Evolutionary conservation across 2,113 vertebrate species (phyloP).

Genomic region (Nematolebias whitei): DNA sequence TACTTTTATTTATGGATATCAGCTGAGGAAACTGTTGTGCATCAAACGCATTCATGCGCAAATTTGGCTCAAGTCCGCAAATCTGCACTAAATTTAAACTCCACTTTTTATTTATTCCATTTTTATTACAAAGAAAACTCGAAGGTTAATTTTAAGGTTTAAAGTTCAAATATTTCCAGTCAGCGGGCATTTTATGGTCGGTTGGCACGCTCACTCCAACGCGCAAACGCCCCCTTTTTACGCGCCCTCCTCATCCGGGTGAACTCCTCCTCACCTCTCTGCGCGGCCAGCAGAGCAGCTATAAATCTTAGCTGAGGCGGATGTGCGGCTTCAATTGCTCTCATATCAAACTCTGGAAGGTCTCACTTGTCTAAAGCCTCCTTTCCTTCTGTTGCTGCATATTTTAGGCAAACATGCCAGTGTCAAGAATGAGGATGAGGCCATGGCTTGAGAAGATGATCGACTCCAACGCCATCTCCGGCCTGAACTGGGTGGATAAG

Average conservation of each 20-base stretch:
- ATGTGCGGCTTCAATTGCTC: neutral
- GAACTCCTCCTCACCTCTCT: constrained; percentile 21
- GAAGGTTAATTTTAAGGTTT: neutral
- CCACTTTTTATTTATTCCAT: too few relatives aligned
- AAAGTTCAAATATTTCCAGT: neutral
- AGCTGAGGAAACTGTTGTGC: neutral
- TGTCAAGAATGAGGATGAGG: constrained; percentile 93
- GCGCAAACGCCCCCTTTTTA: constrained; percentile 4
- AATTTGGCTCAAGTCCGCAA: too few relatives aligned
- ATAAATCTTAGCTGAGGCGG: constrained; percentile 6
- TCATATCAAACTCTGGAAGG: neutral
- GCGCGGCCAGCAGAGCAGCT: constrained; percentile 1
- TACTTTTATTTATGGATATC: neutral
- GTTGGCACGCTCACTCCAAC: constrained; percentile 3
- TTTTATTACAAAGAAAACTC: neutral
- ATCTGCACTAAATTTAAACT: neutral
- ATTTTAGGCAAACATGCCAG: constrained; percentile 85
- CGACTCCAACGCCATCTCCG: constrained; percentile 84
- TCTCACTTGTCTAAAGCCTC: constrained; percentile 7
- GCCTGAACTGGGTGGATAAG: constrained; percentile 92
- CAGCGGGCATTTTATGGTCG: neutral
- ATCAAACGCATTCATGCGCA: neutral
- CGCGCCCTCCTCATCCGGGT: neutral
- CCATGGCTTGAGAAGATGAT: constrained; percentile 94
- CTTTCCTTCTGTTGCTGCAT: neutral